Base-by-base conservation (phyloP, 2,113 vertebrate species). In the Oriolus oriolus region DNA sequence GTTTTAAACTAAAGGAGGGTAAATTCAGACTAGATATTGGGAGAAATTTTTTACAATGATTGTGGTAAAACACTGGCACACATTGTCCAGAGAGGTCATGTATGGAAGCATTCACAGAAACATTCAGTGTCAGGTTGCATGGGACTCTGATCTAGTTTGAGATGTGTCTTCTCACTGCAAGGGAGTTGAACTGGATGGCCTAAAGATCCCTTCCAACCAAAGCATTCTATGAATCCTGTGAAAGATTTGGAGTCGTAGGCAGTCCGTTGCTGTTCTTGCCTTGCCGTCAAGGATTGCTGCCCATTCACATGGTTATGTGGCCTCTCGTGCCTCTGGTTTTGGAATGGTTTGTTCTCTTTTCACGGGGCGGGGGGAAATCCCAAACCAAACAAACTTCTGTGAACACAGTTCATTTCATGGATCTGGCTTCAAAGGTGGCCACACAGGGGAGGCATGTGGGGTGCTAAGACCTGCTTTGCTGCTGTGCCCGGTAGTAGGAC, bases 361-460 rank as follows among this genome's bases (percentile, higher is more conserved):
- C 6, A 3, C 13, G 4, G 15, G 24, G 2, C 10, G 6, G 7
- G 2, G 3, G 19, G 26, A 33, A 2, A 0, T n/a, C 4, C 12
- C 41, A 74, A 75, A 47, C 15, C 5, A 44, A 42, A 33, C 19
- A 53, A 41, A 49, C 6, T 24, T 56, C 11, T 4, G 1, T 73
- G 42, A 57, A 26, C 0, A 3, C 10, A 6, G 5, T 20, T 66
- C 1, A 2, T 80, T 80, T 74, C 4, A 39, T 65, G 70, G 56
- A 39, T 82, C n/a, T 66, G 27, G 3, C 45, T 84, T 84, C 0
- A 1, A 18, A 49, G 13, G 50, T 35, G 8, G 6, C 45, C 2
- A 7, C 16, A 17, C 10, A 39, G 54, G 33, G 87, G n/a, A 10
- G 12, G 5, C 0, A 0, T 2, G 0, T 27, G 9, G 7, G 8